phyloP scores from a whole-genome alignment of 2,113 vertebrate species.

The Prinia subflava region DNA sequence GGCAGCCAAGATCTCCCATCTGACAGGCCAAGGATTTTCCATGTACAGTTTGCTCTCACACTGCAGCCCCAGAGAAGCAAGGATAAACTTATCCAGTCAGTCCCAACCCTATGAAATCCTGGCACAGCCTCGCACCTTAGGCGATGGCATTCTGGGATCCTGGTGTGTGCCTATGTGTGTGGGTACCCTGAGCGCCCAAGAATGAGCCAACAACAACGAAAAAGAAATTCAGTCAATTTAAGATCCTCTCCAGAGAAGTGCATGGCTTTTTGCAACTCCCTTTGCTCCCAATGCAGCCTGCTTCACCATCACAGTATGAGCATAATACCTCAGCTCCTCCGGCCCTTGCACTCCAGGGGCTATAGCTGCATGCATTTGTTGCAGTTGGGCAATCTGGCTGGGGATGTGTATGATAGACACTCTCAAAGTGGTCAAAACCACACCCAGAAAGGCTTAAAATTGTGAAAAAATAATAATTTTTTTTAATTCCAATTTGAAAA shows the following conservation, averaged over 20 bases:
- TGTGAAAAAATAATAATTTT: background rate
- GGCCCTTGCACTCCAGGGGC: background rate
- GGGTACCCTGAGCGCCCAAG: background rate
- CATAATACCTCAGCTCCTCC: background rate
- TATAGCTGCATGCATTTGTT: accelerated
- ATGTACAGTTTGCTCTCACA: background rate
- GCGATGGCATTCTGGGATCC: background rate
- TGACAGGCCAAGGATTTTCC: background rate
- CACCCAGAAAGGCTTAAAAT: background rate
- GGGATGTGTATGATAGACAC: background rate
- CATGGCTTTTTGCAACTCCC: background rate
- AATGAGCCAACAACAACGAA: background rate
- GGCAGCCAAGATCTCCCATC: background rate
- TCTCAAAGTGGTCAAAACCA: background rate
- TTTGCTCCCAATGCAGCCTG: background rate
- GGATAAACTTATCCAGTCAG: background rate
- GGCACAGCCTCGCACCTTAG: background rate
- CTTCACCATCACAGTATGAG: background rate
- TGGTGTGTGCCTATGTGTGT: background rate
- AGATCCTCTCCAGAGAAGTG: background rate
- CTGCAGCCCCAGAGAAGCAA: background rate
- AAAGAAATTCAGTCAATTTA: background rate
- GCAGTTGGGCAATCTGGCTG: background rate
- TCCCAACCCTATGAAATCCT: background rate
- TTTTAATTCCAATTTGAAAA: background rate